Evolutionary conservation across 2,888 invertebrate species (phyloP).

Genomic region (Theodoxus fluviatilis): DNA sequence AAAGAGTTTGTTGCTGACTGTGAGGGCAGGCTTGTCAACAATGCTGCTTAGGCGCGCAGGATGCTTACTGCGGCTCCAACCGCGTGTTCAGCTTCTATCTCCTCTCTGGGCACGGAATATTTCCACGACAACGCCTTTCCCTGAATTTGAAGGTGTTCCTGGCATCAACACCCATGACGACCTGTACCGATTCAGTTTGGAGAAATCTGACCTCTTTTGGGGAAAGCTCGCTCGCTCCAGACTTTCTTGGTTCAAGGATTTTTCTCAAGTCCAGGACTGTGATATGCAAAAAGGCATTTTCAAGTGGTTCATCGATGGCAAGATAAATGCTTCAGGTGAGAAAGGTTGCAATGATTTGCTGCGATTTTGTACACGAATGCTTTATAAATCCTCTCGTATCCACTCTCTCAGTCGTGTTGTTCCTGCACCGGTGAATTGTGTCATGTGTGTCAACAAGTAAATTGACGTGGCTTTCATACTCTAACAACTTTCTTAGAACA

Average conservation of each 20-base stretch:
- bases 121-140: conserved; percentile 48
- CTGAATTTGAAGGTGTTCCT: conserved; percentile 52
- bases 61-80: too few species aligned
- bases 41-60: too few species aligned
- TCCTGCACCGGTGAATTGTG: too few species aligned
- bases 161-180: conserved; percentile 54
- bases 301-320: conserved; percentile 64
- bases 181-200: conserved; percentile 59
- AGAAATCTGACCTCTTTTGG: conserved; percentile 64
- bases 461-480: neutral
- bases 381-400: too few species aligned
- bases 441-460: too few species aligned
- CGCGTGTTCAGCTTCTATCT: too few species aligned
- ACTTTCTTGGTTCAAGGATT: conserved; percentile 61
- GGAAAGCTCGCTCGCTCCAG: conserved; percentile 59
- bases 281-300: conserved; percentile 57
- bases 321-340: conserved; percentile 65
- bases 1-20: too few species aligned
- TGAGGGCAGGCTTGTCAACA: too few species aligned
- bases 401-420: too few species aligned
- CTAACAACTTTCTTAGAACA: too few species aligned
- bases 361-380: neutral
- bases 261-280: conserved; percentile 57
- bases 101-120: neutral
- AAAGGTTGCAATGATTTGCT: neutral